These are phyloP conservation scores for Oryzias javanicus DNA, from an alignment of 2,113 vertebrate species.

Conservation along the genomic window DNA sequence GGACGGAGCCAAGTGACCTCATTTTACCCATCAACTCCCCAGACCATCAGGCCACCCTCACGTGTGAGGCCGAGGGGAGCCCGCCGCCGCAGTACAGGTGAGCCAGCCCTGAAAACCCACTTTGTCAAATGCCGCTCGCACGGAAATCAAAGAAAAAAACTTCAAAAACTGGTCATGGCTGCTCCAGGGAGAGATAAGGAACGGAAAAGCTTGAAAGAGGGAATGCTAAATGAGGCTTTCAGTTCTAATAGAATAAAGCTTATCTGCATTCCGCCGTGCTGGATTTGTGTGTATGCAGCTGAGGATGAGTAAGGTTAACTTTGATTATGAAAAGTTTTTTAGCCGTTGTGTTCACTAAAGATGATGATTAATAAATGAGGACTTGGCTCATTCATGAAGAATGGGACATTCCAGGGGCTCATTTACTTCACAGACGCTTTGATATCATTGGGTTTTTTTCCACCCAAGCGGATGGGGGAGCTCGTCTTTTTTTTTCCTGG, in stretches of 20 bases:
- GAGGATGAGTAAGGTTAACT: constrained; percentile 52
- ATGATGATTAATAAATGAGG: constrained; percentile 48
- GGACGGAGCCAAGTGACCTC: constrained; percentile 75
- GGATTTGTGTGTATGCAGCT: constrained; percentile 50
- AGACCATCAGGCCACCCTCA: constrained; percentile 71
- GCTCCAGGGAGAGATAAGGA: constrained; percentile 25
- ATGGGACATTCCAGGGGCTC: constrained; percentile 59
- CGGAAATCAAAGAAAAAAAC: constrained; percentile 47
- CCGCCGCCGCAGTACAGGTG: constrained; percentile 77
- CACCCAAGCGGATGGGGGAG: constrained; percentile 32
- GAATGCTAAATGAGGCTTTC: constrained; percentile 48
- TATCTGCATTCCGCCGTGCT: constrained; percentile 33
- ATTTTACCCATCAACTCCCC: constrained; percentile 76
- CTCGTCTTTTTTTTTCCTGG: constrained; percentile 48
- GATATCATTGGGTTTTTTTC: constrained; percentile 49
- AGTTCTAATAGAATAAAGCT: constrained; percentile 44
- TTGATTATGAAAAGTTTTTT: constrained; percentile 58
- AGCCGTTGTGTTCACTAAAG: constrained; percentile 31
- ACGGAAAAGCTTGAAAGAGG: constrained; percentile 46
- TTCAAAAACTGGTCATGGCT: constrained; percentile 36
- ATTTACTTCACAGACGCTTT: constrained; percentile 70
- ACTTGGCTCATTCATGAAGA: constrained; percentile 50
- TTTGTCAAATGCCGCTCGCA: constrained; percentile 39
- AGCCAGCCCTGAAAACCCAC: constrained; percentile 36
- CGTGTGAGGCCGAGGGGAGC: constrained; percentile 72